Percentiles rank a stretch among this genome's conserved stretches.
Evolutionary conservation across 2,888 invertebrate species (phyloP).

Genomic region (Nasonia oneida): DNA sequence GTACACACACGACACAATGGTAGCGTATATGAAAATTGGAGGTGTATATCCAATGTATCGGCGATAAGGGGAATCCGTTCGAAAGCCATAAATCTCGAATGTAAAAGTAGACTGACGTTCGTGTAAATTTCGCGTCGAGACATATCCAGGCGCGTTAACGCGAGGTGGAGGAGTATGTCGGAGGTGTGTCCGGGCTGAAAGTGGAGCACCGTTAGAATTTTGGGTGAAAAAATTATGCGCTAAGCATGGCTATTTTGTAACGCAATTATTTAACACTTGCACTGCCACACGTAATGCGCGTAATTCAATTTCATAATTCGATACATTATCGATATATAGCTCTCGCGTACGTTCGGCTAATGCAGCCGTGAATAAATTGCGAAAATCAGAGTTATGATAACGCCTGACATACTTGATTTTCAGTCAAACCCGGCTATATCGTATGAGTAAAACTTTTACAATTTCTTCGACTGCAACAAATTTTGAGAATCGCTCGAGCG

Average conservation of each 20-base stretch:
- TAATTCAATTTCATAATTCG: no score
- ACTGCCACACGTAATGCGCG: no score
- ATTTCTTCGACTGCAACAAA: background rate
- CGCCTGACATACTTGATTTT: background rate
- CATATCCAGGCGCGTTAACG: background rate
- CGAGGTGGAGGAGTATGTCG: background rate
- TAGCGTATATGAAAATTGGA: background rate
- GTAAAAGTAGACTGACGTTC: conserved; percentile 12
- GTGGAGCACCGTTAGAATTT: background rate
- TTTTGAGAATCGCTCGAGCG: background rate
- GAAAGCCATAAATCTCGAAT: conserved; percentile 49
- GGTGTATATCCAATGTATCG: conserved; percentile 10
- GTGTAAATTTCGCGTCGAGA: conserved; percentile 6
- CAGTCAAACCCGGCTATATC: background rate
- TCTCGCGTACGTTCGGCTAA: no score
- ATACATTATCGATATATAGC: no score
- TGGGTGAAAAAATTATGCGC: background rate
- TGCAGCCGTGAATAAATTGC: background rate
- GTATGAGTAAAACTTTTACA: background rate
- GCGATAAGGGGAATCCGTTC: conserved; percentile 49
- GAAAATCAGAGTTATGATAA: background rate
- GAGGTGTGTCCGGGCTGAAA: background rate
- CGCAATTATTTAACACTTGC: no score
- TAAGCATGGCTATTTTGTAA: no score
- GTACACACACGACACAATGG: background rate